phyloP scores from a whole-genome alignment of 2,113 vertebrate genomes.

The Pseudois nayaur region DNA sequence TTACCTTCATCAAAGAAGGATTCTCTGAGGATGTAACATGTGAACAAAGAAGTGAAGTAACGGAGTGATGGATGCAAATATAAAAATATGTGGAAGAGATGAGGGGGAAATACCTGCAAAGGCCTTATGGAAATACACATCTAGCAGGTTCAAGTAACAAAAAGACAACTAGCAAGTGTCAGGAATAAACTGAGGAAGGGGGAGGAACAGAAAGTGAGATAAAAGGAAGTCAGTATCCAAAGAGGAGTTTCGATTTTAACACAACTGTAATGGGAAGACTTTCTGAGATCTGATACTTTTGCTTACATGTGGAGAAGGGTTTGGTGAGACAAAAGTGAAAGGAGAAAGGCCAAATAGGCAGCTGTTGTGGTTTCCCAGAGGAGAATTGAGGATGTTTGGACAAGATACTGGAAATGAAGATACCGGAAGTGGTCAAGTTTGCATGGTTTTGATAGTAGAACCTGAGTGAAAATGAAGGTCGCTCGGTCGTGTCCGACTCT shows the following conservation, averaged over 20 bases:
- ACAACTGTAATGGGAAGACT: background rate
- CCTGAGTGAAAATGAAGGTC: background rate
- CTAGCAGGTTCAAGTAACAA: background rate
- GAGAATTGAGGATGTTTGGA: background rate
- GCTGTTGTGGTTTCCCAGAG: background rate
- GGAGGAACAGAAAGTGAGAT: background rate
- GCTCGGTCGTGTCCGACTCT: accelerated
- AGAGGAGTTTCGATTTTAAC: background rate
- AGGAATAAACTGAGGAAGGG: background rate
- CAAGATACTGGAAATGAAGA: background rate
- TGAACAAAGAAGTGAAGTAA: background rate
- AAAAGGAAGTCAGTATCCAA: background rate
- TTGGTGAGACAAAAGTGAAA: background rate
- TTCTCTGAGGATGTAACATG: background rate
- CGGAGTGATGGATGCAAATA: background rate
- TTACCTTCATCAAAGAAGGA: background rate
- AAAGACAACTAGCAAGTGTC: background rate
- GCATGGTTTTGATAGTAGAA: background rate
- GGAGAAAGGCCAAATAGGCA: background rate
- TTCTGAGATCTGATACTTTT: background rate
- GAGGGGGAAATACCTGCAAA: background rate
- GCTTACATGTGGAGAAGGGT: background rate
- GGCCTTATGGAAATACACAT: background rate
- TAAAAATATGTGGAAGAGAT: background rate
- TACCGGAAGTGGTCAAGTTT: background rate